Base-by-base conservation (phyloP, 2,113 vertebrate species). In the Origma solitaria region DNA sequence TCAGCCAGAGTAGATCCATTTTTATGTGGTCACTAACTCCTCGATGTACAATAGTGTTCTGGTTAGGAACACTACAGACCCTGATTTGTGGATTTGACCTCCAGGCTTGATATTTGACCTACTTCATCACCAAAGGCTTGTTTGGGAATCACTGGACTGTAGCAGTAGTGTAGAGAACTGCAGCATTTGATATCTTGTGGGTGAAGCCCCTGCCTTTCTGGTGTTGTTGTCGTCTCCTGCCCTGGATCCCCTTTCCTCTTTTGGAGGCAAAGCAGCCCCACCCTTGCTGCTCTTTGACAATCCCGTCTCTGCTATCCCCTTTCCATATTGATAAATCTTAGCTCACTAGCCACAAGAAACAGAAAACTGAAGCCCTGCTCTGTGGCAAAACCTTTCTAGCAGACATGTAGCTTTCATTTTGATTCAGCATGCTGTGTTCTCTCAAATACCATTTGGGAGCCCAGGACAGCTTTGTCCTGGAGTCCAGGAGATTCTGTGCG, bases 181-280 rank as follows among this genome's bases (percentile, higher is more conserved):
- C 22, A 50, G 38, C 33, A 47, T 5, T 50, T 31, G 44, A 44
- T 4, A 9, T 20, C 25, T 33, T 42, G 37, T 2, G 0, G 0
- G 4, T 16, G 27, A 71, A 13, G 13, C 9, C 8, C 2, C 33
- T 53, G n/a, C 42, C 14, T 11, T 66, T 8, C 50, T 75, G 38
- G 12, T n/a, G 47, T 71, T 80, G 2, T 58, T 73, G 31, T 68
- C 22, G 16, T 19, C 33, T 85, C 27, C 47, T 65, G 61, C 27
- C 42, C 30, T 38, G 28, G 4, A 13, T 62, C 7, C 15, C 9
- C 13, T 58, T 64, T 33, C 35, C 27, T 83, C 31, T n/a, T n/a
- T n/a, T n/a, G n/a, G n/a, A n/a, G n/a, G 22, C 23, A 1, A 6
- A 66, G 56, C 65, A 70, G 23, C 11, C 50, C 38, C 10, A 47